Evolutionary conservation across 2,888 invertebrate species (phyloP).

Genomic region (Athalia circularis): DNA sequence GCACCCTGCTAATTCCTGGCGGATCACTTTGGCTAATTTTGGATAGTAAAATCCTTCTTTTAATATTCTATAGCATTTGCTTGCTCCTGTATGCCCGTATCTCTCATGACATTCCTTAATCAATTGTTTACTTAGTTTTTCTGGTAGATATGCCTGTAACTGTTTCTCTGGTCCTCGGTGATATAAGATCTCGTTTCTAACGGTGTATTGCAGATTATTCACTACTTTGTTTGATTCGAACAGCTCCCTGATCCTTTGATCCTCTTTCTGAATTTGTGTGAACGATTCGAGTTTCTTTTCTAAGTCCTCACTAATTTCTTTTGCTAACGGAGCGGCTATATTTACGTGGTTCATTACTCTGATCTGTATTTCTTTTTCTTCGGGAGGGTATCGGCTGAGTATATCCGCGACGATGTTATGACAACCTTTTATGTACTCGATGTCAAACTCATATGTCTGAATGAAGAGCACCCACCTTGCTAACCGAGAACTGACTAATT

Average conservation of each 20-base stretch:
- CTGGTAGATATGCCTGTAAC: not conserved
- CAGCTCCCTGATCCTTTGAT: not conserved
- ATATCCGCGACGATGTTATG: conserved; percentile 13
- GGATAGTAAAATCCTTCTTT: conserved; percentile 22
- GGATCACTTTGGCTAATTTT: not conserved
- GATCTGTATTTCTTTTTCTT: not conserved
- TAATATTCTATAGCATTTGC: conserved; percentile 10
- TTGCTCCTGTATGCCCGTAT: conserved; percentile 33
- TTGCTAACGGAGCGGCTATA: not conserved
- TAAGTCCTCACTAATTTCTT: not conserved
- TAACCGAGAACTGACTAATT: not conserved
- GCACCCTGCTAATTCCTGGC: not conserved
- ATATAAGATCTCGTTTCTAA: not conserved
- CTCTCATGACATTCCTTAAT: conserved; percentile 27
- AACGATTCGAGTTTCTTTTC: not conserved
- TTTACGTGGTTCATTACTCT: not conserved
- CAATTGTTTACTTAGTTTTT: not conserved
- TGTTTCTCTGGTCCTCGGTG: not conserved
- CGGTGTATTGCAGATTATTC: not conserved
- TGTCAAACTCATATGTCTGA: conserved; percentile 29
- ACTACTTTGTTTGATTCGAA: not conserved
- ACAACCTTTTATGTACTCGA: not conserved
- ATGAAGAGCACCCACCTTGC: conserved; percentile 38
- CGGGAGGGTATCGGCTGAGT: conserved; percentile 8
- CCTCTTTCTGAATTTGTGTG: not conserved